Percentiles rank a stretch among this genome's conserved stretches.
phyloP scores from a whole-genome alignment of 1,140 invertebrate genomes.

The Calosoma granatense region DNA sequence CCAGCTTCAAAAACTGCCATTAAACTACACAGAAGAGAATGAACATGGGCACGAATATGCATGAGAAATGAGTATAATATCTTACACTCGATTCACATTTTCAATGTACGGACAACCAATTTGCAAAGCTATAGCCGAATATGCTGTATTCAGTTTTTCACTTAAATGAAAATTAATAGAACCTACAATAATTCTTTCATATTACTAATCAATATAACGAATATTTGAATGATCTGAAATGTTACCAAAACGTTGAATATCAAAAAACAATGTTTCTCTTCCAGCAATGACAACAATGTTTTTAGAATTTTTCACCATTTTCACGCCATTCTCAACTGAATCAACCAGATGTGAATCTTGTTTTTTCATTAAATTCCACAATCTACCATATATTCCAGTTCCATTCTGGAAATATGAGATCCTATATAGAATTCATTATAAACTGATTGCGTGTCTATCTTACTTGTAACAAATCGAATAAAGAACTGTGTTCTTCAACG shows the following conservation, averaged over 20 bases:
- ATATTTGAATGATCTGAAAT: not conserved
- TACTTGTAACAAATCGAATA: conserved; percentile 54
- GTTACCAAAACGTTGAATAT: conserved; percentile 54
- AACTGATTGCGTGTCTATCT: conserved; percentile 2
- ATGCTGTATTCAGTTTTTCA: conserved; percentile 59
- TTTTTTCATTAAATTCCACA: conserved; percentile 50
- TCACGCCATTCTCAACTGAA: conserved; percentile 54
- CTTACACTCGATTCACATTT: conserved; percentile 57
- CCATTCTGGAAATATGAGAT: conserved; percentile 43
- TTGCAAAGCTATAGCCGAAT: conserved; percentile 63
- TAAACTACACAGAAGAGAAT: conserved; percentile 42
- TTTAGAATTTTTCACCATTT: conserved; percentile 41
- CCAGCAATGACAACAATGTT: conserved; percentile 53
- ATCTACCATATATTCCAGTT: conserved; percentile 55
- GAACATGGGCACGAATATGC: too few relatives aligned
- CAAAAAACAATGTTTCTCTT: conserved; percentile 57
- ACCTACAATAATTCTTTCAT: conserved; percentile 34
- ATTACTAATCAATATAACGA: conserved; percentile 5
- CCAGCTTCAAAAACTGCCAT: conserved; percentile 61
- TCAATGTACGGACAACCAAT: conserved; percentile 57
- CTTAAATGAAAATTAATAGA: conserved; percentile 58
- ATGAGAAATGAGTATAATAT: not conserved
- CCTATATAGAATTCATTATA: conserved; percentile 3
- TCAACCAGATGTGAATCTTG: conserved; percentile 41
- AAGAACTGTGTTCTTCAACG: conserved; percentile 57